Evolutionary conservation across 2,888 invertebrate genomes (phyloP), one percentile per base, ranked within the genome.

Genomic region (Coelinius sp.): DNA sequence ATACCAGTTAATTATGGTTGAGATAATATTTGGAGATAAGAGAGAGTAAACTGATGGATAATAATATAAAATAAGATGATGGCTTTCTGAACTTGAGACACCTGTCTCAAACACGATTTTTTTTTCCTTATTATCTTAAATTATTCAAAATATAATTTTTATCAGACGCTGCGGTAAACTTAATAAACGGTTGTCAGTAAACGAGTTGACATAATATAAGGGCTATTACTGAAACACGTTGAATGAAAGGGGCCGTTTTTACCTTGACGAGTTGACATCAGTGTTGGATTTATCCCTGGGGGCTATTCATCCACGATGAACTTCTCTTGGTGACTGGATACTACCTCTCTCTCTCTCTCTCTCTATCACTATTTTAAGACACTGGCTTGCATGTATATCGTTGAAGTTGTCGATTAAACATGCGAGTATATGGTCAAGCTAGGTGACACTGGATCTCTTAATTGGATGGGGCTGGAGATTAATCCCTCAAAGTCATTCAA

Each of bases 121-220:
- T 44, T 65, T 41, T 70, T 78, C 76, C 80, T 84, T 79, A 85
- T 86, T 85, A 84, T 84, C 82, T 84, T 83, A 80, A 82, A 86
- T 86, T 85, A 86, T 86, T 86, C 84, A 87, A 86, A 86, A 82
- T 81, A 81, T n/a, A 73, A 75, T 75, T 71, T 76, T 78, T 81
- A 80, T 82, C 80, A 78, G n/a, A 63, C 25, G 31, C n/a, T 76
- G 73, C 73, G 76, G 77, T 69, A 71, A 73, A 76, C 73, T 76
- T 86, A 86, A 86, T 86, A 84, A 86, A 85, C 81, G 86, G 86
- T 83, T 86, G 86, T 85, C 85, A 80, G 76, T 80, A 80, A 83
- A 31, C 35, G 81, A 84, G 86, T 86, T 86, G 86, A 87, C 86
- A 86, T 86, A 86, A 86, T 86, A 81, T 82, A 81, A 78, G 79